Conservation (phyloP, 1,140 invertebrate genomes). For the Ceratitis capitata region DNA sequence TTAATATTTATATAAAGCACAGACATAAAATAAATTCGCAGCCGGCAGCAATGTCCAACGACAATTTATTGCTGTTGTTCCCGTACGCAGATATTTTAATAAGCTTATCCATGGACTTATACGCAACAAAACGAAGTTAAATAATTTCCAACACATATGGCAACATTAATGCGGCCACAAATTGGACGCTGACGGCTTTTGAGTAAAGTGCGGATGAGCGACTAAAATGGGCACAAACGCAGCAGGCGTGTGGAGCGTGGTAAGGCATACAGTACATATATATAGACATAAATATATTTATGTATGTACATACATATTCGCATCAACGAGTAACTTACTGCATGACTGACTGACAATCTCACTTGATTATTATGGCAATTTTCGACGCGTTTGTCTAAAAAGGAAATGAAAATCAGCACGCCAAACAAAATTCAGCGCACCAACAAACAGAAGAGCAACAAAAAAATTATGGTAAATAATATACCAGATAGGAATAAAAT, state of each 20-base stretch:
- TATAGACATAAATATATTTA: neutral
- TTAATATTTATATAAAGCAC: neutral
- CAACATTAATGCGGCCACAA: neutral
- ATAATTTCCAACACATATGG: conserved; percentile 1
- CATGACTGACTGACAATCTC: neutral
- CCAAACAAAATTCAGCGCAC: neutral
- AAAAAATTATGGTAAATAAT: neutral
- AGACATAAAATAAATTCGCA: neutral
- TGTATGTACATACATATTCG: no score
- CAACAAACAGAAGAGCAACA: neutral
- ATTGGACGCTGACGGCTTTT: neutral
- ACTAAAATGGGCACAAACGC: neutral
- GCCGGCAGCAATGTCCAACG: neutral
- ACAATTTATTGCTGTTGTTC: neutral
- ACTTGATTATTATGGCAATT: conserved; percentile 1
- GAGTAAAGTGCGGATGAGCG: neutral
- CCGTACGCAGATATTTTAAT: neutral
- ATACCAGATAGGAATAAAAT: conserved; percentile 25
- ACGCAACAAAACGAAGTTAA: conserved; percentile 9
- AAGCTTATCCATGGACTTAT: neutral
- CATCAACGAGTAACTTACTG: neutral
- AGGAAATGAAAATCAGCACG: neutral
- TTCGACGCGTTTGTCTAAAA: conserved; percentile 6
- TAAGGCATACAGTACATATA: neutral
- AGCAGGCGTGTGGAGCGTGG: neutral